Percentiles rank a stretch among this genome's conserved stretches.
Conservation (phyloP, 2,797 vertebrate genomes). For the Cirrhinus molitorella region DNA sequence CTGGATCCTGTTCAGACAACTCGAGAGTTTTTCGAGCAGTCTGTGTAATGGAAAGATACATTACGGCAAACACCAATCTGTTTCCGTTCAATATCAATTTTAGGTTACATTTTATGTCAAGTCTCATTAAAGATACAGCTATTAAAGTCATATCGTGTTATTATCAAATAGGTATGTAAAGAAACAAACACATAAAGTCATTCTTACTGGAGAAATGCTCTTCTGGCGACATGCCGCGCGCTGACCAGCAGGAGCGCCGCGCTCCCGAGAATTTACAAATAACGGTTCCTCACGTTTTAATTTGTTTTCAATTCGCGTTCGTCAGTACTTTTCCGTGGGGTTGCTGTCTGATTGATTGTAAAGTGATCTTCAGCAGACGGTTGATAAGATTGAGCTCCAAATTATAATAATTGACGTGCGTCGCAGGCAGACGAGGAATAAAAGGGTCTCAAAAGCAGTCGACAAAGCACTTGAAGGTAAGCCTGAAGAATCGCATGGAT, state of each 20-base stretch:
- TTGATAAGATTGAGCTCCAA: conserved; percentile 65
- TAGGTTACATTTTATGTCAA: neutral
- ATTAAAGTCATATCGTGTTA: neutral
- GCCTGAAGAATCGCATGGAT: conserved; percentile 91
- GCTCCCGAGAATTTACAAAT: conserved; percentile 50
- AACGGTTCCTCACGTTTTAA: conserved; percentile 44
- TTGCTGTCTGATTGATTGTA: conserved; percentile 50
- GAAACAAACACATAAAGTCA: conserved; percentile 16
- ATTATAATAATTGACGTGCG: conserved; percentile 75
- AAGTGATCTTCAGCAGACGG: conserved; percentile 59
- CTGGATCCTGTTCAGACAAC: neutral
- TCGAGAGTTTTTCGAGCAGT: neutral
- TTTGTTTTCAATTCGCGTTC: conserved; percentile 11
- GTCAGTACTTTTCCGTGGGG: conserved; percentile 48
- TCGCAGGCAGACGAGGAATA: conserved; percentile 73
- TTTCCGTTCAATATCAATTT: neutral
- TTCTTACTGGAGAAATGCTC: conserved; percentile 61
- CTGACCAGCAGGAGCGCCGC: conserved; percentile 37
- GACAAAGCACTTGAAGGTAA: conserved; percentile 91
- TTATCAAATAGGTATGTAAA: conserved; percentile 2
- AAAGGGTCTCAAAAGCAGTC: conserved; percentile 85
- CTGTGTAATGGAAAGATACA: neutral
- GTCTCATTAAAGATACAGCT: neutral
- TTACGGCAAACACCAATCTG: neutral
- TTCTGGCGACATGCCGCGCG: conserved; percentile 77